Percentiles rank a stretch among this genome's conserved stretches.
phyloP scores from a whole-genome alignment of 92 coral and sea anemone genomes.

The Nematostella vectensis region DNA sequence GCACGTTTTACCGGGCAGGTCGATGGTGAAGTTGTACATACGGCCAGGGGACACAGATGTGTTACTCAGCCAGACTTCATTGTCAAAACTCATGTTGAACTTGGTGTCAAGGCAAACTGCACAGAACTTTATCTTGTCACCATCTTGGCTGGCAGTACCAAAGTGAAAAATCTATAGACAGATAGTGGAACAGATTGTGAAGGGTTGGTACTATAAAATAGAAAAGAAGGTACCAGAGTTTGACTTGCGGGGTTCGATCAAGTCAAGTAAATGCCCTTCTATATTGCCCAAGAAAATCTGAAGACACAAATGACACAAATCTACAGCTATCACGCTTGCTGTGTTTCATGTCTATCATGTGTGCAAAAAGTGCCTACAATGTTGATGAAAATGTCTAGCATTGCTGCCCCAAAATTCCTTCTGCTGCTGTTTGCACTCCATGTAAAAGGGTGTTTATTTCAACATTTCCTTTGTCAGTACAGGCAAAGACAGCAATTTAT shows the following conservation, averaged over 20 bases:
- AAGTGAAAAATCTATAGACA: constrained; percentile 68
- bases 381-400: not conserved
- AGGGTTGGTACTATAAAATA: too few species aligned
- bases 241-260: too few species aligned
- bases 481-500: not conserved
- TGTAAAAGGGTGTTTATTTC: too few species aligned
- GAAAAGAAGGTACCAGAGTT: too few species aligned
- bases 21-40: constrained; percentile 42
- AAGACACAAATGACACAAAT: too few species aligned
- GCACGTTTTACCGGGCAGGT: constrained; percentile 40
- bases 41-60: constrained; percentile 74
- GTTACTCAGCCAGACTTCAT: constrained; percentile 62
- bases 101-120: constrained; percentile 77
- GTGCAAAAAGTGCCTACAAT: not conserved
- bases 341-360: too few species aligned
- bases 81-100: constrained; percentile 74
- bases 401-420: not conserved
- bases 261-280: too few species aligned
- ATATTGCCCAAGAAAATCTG: too few species aligned
- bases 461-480: not conserved
- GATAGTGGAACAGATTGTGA: not conserved
- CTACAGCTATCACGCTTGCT: too few species aligned
- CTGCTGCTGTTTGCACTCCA: too few species aligned
- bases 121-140: constrained; percentile 37
- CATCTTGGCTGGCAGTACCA: constrained; percentile 67